Evolutionary conservation across 2,797 vertebrate genomes (phyloP), one percentile per base, ranked within the genome.

Genomic region (Syngnathus acus): DNA sequence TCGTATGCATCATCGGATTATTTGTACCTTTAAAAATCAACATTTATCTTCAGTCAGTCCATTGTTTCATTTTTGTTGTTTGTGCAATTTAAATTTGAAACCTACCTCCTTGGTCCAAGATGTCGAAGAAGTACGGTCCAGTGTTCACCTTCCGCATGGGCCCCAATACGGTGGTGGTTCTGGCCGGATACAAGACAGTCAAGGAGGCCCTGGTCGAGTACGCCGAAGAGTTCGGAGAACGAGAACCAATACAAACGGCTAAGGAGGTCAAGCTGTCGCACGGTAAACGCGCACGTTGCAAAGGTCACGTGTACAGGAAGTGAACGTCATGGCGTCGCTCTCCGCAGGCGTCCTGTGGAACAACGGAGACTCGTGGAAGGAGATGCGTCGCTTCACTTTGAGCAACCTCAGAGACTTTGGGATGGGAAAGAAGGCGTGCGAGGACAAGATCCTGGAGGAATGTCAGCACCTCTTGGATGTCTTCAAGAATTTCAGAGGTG

Each of bases 391-490:
- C 23, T 84, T 85, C 16, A 14, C 67, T 5, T 1, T 85, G 59
- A 76, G 13, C 0, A 83, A 77, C 55, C 68, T 86, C 5, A 68
- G 16, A 60, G 78, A 85, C 62, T 85, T 78, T 50, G 78, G 81
- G 17, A 85, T 87, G 80, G 80, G 82, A 0, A 84, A 70, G 45
- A 85, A 54, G 11, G 71, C 11, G 0, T 60, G 58, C 17, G 85
- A 84, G 37, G 71, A 81, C 11, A 84, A 83, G 64, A 76, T 86
- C 62, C 48, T 14, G 0, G 78, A 86, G 45, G 84, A 86, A n/a
- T 61, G 63, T 65, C 16, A 55, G 0, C 9, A 67, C 3, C 78
- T 84, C 7, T 6, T 62, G 11, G 48, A 54, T 2, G 64, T 65
- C 38, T 65, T 65, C 14, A 40, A 1, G 17, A 23, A 16, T 4